Evolutionary conservation across 2,888 invertebrate species (phyloP).

Genomic region (Punctoribates punctum): DNA sequence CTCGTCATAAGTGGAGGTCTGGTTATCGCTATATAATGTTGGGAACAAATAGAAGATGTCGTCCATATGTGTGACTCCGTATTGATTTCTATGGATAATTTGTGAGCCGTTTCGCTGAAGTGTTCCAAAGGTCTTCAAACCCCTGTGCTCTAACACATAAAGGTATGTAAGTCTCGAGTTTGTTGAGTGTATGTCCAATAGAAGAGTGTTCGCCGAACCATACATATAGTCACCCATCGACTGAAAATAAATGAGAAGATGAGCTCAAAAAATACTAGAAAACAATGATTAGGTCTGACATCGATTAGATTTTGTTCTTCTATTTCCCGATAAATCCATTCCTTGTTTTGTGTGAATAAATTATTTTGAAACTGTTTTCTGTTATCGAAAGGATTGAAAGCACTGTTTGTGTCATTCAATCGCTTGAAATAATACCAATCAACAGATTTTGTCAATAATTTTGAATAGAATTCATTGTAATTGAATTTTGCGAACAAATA

Average conservation of each 20-base stretch:
- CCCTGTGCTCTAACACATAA: conserved; percentile 41
- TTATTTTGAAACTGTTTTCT: background rate
- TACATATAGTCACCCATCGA: conserved; percentile 43
- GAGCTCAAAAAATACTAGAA: background rate
- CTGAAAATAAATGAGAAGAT: conserved; percentile 6
- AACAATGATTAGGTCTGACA: background rate
- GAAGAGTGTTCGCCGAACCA: conserved; percentile 28
- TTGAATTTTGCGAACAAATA: conserved; percentile 12
- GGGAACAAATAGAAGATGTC: conserved; percentile 43
- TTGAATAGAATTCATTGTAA: conserved; percentile 15
- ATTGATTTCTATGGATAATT: conserved; percentile 27
- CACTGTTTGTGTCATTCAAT: conserved; percentile 6
- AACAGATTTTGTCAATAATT: conserved; percentile 14
- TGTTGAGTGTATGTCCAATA: conserved; percentile 35
- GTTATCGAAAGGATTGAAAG: background rate
- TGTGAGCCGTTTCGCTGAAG: conserved; percentile 38
- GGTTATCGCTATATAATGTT: conserved; percentile 22
- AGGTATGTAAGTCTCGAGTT: conserved; percentile 14
- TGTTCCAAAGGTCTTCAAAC: conserved; percentile 40
- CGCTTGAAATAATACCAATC: conserved; percentile 27
- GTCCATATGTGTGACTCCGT: conserved; percentile 44
- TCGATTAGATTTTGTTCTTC: conserved; percentile 18
- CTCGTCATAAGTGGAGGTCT: conserved; percentile 22
- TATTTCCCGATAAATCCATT: background rate
- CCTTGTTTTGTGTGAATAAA: background rate